Evolutionary conservation across 2,113 vertebrate species (phyloP).

Genomic region (Cranoglanis bouderius): DNA sequence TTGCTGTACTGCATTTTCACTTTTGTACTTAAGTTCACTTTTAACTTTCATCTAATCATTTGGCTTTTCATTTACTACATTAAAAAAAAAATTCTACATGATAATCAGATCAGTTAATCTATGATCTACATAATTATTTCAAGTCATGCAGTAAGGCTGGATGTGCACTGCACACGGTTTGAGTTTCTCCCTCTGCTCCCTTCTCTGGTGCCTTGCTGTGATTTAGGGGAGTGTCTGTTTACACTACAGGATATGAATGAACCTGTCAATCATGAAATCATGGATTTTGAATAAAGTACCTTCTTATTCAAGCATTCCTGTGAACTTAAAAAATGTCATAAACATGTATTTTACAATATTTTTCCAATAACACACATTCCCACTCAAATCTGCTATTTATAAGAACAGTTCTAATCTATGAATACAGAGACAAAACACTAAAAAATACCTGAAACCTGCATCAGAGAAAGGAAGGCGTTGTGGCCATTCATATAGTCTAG

Average conservation of each 20-base stretch:
- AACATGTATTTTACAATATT: no score
- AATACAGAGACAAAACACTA: no score
- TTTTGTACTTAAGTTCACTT: neutral
- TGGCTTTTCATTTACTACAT: neutral
- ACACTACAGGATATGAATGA: neutral
- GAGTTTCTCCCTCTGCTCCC: neutral
- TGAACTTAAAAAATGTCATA: no score
- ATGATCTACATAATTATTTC: neutral
- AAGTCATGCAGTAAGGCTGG: neutral
- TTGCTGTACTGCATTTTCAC: neutral
- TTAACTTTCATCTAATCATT: neutral
- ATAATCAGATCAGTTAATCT: neutral
- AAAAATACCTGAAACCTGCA: no score
- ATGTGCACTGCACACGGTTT: neutral
- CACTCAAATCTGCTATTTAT: no score
- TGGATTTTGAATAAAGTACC: neutral
- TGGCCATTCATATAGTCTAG: no score
- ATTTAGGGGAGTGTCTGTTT: neutral
- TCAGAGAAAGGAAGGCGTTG: no score
- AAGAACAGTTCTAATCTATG: no score
- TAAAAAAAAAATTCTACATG: neutral
- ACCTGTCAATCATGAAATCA: neutral
- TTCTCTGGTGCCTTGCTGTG: neutral
- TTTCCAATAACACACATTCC: no score
- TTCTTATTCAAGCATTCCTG: neutral